These are phyloP conservation scores for Homarus americanus DNA, from an alignment of 1,140 invertebrate species.

Conservation along the genomic window DNA sequence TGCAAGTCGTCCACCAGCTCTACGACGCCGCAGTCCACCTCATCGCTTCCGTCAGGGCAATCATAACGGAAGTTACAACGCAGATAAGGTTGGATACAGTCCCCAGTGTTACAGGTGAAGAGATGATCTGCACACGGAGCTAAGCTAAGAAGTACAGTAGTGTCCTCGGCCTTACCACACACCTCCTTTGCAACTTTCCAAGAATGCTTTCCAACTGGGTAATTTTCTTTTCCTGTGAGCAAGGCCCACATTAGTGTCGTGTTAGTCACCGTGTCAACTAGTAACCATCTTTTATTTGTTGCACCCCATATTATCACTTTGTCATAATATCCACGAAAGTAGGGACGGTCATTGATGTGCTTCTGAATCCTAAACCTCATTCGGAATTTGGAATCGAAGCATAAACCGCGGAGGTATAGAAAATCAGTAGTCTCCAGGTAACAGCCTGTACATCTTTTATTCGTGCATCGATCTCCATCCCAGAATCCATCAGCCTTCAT, in stretches of 20 bases:
- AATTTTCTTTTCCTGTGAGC: neutral
- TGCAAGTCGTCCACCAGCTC: neutral
- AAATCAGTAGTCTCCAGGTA: neutral
- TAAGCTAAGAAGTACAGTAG: slow-evolving; percentile 27
- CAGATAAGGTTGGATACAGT: slow-evolving; percentile 78
- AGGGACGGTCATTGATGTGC: slow-evolving; percentile 16
- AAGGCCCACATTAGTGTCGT: neutral
- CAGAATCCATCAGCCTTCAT: slow-evolving; percentile 31
- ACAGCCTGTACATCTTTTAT: slow-evolving; percentile 25
- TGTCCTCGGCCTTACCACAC: slow-evolving; percentile 18
- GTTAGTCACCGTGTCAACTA: slow-evolving; percentile 20
- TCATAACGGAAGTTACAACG: slow-evolving; percentile 79
- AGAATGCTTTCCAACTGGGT: slow-evolving; percentile 28
- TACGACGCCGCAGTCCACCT: slow-evolving; percentile 36
- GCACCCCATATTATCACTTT: slow-evolving; percentile 17
- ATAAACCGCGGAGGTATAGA: slow-evolving; percentile 27
- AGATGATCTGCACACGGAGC: slow-evolving; percentile 69
- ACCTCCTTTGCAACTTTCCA: slow-evolving; percentile 10
- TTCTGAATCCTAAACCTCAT: slow-evolving; percentile 15
- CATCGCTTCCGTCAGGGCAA: slow-evolving; percentile 79
- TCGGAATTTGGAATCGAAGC: slow-evolving; percentile 19
- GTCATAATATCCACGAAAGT: slow-evolving; percentile 36
- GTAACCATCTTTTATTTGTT: neutral
- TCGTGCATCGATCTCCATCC: slow-evolving; percentile 20
- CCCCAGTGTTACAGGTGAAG: slow-evolving; percentile 76